Percentiles rank a stretch among this genome's conserved stretches.
phyloP scores from a whole-genome alignment of 1,140 invertebrate genomes.

The Himalopsyche phryganea region DNA sequence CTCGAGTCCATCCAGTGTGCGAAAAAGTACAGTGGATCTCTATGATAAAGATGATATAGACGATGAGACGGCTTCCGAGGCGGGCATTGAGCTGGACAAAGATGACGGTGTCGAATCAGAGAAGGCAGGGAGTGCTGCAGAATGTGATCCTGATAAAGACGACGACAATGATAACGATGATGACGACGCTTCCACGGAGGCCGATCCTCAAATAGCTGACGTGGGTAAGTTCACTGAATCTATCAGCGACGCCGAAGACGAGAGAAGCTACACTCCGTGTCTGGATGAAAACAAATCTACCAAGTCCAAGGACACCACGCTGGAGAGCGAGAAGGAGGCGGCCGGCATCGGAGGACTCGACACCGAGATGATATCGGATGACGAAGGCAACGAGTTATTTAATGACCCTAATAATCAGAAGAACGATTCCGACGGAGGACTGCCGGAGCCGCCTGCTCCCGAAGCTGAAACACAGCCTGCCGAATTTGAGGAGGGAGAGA shows the following conservation, averaged over 20 bases:
- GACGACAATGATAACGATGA: conserved; percentile 17
- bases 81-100: neutral
- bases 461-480: conserved; percentile 38
- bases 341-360: conserved; percentile 60
- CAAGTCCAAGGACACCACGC: conserved; percentile 42
- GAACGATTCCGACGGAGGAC: conserved; percentile 39
- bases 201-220: conserved; percentile 28
- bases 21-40: conserved; percentile 6
- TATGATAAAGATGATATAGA: conserved; percentile 29
- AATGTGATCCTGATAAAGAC: conserved; percentile 3
- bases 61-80: neutral
- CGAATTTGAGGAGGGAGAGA: conserved; percentile 53
- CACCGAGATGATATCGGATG: conserved; percentile 70
- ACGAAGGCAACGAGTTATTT: conserved; percentile 59
- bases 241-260: conserved; percentile 57
- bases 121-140: neutral
- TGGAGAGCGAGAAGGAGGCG: conserved; percentile 42
- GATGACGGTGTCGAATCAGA: no score
- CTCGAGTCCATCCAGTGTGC: neutral
- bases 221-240: conserved; percentile 57
- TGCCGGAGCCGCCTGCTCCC: conserved; percentile 44
- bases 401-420: conserved; percentile 51
- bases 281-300: conserved; percentile 58
- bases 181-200: conserved; percentile 6
- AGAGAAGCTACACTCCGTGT: conserved; percentile 64